Base-by-base conservation (phyloP, 1,140 invertebrate genomes). In the Drosophila bocqueti region DNA sequence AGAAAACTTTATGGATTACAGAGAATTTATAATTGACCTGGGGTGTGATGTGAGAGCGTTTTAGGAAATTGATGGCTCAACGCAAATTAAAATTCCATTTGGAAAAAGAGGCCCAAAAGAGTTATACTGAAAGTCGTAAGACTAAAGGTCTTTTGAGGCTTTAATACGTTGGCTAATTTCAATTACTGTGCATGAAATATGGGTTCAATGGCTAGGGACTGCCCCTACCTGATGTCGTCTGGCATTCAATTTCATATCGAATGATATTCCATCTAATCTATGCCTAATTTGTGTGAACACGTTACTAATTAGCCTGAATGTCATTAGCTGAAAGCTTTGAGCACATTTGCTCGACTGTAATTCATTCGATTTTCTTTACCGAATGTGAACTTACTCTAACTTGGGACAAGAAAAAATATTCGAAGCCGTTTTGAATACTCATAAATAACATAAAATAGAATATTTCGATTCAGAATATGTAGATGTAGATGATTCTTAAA, bases 281-380 rank as follows among this genome's bases (percentile, higher is more conserved):
- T 72, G 75, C 40, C 65, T 64, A 79, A 86, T 85, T 82, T 55
- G 50, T 57, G 59, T 49, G 65, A 86, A 83, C 82, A 82, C 66
- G 45, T 67, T 58, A 46, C 65, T 86, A 85, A 86, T 85, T 86
- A 87, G 79, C 21, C 16, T 38, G 65, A 66, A 66, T 83, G 81
- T 62, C 58, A 79, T 65, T 83, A 66, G 52, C 29, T 24, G 54
- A 67, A 54, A 59, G 72, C 74, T 67, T 76, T 52, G 67, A 72
- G n/a, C 54, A 42, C 54, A 73, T 50, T 82, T 78, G 68, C 40
- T 78, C 36, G 62, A 26, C 26, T 46, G 50, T 82, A 74, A 78
- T 64, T 73, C 26, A 82, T 60, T 73, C 18, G 59, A 65, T 76
- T 52, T 43, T 15, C 67, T 11, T 18, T 2, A 36, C 8, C n/a